These are phyloP conservation scores for Pundamilia nyererei DNA, from an alignment of 2,113 vertebrate genomes.

Conservation along the genomic window DNA sequence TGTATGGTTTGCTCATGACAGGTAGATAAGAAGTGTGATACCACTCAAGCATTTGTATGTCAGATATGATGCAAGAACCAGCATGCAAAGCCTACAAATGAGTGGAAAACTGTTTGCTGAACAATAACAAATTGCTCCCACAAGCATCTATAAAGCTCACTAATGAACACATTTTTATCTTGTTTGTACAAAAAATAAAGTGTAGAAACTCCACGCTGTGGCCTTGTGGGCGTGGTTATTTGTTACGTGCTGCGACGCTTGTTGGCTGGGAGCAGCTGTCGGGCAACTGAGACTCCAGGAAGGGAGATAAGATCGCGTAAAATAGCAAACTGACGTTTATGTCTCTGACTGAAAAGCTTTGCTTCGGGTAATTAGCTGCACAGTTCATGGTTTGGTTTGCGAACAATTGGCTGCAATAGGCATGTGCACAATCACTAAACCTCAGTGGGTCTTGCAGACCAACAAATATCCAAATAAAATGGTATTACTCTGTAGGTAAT, in stretches of 20 bases:
- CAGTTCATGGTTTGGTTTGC: neutral
- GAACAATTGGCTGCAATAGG: neutral
- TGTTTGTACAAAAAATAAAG: neutral
- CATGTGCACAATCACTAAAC: neutral
- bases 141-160: neutral
- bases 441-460: neutral
- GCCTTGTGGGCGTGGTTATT: neutral
- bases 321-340: neutral
- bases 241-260: neutral
- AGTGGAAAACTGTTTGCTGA: neutral
- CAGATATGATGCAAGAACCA: neutral
- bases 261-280: neutral
- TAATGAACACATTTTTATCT: neutral
- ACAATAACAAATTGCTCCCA: neutral
- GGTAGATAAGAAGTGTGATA: neutral
- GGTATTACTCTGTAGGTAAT: neutral
- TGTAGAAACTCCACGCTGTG: neutral
- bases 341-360: neutral
- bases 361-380: neutral
- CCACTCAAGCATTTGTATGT: neutral
- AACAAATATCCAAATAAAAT: neutral
- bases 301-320: neutral
- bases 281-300: neutral
- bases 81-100: neutral
- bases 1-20: neutral